Percentiles rank a stretch among this genome's conserved stretches.
Evolutionary conservation across 1,140 invertebrate species (phyloP).

Genomic region (Cyrtorhinus lividipennis): DNA sequence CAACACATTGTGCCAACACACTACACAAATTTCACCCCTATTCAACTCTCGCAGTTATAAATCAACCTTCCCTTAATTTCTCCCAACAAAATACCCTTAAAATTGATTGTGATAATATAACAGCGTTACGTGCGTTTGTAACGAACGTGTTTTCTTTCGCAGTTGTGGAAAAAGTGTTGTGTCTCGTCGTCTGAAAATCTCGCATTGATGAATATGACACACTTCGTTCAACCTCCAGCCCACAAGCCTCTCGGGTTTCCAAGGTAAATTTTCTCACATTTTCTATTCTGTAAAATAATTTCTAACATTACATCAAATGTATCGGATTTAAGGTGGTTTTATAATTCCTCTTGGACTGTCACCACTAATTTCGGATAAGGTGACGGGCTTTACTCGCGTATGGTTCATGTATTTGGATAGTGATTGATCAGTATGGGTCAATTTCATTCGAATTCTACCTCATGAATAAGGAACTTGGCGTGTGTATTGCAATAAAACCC

Average conservation of each 20-base stretch:
- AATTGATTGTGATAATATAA: not conserved
- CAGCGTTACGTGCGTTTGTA: not conserved
- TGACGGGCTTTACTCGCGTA: too few species aligned
- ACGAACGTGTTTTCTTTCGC: not conserved
- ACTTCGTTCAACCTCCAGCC: constrained; percentile 5
- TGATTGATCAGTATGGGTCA: too few species aligned
- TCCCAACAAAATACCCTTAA: not conserved
- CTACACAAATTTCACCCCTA: not conserved
- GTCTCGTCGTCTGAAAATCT: not conserved
- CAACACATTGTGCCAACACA: not conserved
- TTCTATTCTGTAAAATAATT: too few species aligned
- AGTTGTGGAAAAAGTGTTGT: constrained; percentile 7
- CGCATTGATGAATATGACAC: not conserved
- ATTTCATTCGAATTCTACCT: too few species aligned
- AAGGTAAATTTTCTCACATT: not conserved
- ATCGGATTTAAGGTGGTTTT: too few species aligned
- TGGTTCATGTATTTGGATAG: too few species aligned
- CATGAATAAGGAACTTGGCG: too few species aligned
- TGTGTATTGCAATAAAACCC: too few species aligned
- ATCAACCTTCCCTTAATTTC: not conserved
- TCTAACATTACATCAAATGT: too few species aligned
- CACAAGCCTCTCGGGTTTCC: not conserved
- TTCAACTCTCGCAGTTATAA: not conserved
- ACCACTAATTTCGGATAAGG: too few species aligned
- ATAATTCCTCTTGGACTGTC: too few species aligned